Evolutionary conservation across 1,140 invertebrate genomes (phyloP).

Genomic region (Orchestia grillus): DNA sequence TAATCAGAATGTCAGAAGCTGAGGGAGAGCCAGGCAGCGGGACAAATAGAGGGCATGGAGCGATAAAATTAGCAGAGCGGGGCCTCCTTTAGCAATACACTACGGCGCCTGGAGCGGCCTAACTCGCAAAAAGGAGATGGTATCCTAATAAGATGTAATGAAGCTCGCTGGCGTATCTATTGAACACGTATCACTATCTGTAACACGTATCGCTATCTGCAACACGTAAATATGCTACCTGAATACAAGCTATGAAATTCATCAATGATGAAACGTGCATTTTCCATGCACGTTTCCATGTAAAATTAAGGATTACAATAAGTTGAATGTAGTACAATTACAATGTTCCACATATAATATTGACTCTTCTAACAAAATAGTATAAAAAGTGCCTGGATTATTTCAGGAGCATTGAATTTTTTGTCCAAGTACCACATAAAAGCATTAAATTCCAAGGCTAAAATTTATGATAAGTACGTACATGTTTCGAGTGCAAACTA

Average conservation of each 20-base stretch:
- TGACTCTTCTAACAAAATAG: background rate
- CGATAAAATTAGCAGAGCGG: background rate
- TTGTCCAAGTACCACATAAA: background rate
- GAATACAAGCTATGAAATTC: background rate
- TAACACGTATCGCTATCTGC: background rate
- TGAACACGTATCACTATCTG: background rate
- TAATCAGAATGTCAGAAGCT: background rate
- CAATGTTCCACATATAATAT: background rate
- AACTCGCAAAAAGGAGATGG: background rate
- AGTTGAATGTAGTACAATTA: background rate
- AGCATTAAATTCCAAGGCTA: background rate
- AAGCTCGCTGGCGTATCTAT: background rate
- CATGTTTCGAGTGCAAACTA: background rate
- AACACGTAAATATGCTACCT: background rate
- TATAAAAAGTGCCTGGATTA: background rate
- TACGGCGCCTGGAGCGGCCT: background rate
- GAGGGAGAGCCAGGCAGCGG: background rate
- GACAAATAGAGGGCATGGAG: slow-evolving; percentile 2
- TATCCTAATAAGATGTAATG: background rate
- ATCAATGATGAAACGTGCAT: background rate
- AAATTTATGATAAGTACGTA: background rate
- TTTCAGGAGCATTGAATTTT: too few relatives aligned
- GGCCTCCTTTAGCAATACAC: background rate
- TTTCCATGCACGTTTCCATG: background rate
- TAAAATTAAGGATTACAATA: background rate